Evolutionary conservation across 1,140 invertebrate species (phyloP).

Genomic region (Drosophila equinoxialis): DNA sequence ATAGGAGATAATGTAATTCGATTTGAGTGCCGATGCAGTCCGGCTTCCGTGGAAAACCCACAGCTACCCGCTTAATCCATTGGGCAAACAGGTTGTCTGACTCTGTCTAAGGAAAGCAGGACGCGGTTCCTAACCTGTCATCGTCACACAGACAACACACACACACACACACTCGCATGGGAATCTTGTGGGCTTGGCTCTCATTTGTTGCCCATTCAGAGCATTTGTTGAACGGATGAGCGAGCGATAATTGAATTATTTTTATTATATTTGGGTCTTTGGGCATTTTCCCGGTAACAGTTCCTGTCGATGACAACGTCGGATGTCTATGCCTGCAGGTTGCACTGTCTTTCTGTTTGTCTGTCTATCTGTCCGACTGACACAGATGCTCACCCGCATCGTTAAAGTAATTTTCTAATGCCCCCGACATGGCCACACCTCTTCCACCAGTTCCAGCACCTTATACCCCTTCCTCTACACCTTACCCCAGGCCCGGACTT

Average conservation of each 20-base stretch:
- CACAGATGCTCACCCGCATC: slow-evolving; percentile 67
- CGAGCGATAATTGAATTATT: slow-evolving; percentile 77
- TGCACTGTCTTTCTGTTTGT: slow-evolving; percentile 25
- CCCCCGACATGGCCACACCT: slow-evolving; percentile 55
- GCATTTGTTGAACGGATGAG: slow-evolving; percentile 41
- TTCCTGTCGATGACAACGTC: slow-evolving; percentile 1
- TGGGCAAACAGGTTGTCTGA: slow-evolving; percentile 51
- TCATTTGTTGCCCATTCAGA: slow-evolving; percentile 75
- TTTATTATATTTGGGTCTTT: slow-evolving; percentile 61
- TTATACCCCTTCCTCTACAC: neutral
- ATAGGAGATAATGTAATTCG: slow-evolving; percentile 61
- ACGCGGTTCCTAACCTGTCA: slow-evolving; percentile 54
- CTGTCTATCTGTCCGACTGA: neutral
- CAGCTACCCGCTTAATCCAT: slow-evolving; percentile 51
- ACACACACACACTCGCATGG: neutral
- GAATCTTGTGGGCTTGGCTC: slow-evolving; percentile 69
- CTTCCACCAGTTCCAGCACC: neutral
- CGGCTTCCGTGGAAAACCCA: slow-evolving; percentile 48
- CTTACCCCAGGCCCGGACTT: too few species aligned
- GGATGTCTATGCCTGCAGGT: slow-evolving; percentile 39
- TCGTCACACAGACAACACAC: slow-evolving; percentile 35
- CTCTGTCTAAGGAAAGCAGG: neutral
- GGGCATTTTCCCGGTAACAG: slow-evolving; percentile 51
- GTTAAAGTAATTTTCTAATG: slow-evolving; percentile 75
- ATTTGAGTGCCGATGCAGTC: slow-evolving; percentile 54